phyloP scores from a whole-genome alignment of 2,888 invertebrate genomes.

The Rhagonycha fulva region DNA sequence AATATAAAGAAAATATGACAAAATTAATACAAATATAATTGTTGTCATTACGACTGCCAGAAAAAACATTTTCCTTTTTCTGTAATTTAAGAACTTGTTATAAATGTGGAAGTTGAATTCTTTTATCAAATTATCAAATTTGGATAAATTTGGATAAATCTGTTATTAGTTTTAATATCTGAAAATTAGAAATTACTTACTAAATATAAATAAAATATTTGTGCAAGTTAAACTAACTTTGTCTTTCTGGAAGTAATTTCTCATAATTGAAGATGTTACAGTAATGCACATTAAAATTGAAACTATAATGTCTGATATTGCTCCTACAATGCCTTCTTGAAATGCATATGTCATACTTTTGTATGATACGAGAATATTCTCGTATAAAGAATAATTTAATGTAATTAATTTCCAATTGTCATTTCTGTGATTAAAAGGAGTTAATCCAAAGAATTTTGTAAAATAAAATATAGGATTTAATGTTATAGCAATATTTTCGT shows the following conservation, averaged over 20 bases:
- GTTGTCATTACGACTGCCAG: neutral
- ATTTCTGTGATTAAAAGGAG: neutral
- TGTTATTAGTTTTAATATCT: neutral
- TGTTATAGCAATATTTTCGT: neutral
- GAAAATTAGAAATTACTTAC: too few relatives aligned
- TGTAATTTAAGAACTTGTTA: neutral
- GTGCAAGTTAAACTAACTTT: too few relatives aligned
- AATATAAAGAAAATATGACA: neutral
- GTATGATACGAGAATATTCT: neutral
- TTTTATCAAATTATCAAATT: neutral
- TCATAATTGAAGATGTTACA: neutral
- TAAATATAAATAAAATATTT: too few relatives aligned
- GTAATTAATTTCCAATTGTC: neutral
- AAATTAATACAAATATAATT: neutral
- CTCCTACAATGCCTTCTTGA: neutral
- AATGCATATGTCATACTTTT: neutral
- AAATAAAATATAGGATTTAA: neutral
- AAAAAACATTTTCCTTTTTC: neutral
- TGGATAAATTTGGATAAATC: neutral
- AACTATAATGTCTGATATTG: neutral
- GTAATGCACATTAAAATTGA: neutral
- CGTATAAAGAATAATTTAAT: too few relatives aligned
- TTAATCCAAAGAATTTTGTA: neutral
- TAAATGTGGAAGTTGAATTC: neutral
- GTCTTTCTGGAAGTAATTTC: neutral